These are phyloP conservation scores for Xiphophorus maculatus DNA, from an alignment of 2,113 vertebrate species.

Conservation along the genomic window DNA sequence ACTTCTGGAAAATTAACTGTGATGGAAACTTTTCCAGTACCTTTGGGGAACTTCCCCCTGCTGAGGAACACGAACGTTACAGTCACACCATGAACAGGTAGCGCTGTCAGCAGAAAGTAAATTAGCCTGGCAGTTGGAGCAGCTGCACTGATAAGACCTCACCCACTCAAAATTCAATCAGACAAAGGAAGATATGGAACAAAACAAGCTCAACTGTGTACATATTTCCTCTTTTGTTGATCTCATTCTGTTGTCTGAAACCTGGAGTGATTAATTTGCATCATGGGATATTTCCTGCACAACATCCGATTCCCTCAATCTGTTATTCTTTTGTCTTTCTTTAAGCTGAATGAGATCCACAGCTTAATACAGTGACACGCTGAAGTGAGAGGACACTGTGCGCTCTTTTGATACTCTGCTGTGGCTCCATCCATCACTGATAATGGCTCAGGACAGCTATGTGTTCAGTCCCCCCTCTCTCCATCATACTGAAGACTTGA, in stretches of 20 bases:
- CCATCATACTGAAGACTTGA: constrained; percentile 55
- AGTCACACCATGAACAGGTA: constrained; percentile 39
- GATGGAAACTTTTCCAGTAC: neutral
- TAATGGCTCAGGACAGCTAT: constrained; percentile 75
- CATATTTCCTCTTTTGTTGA: constrained; percentile 54
- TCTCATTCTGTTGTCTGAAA: constrained; percentile 22
- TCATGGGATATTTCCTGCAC: constrained; percentile 46
- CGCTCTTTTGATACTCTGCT: constrained; percentile 64
- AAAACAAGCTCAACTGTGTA: constrained; percentile 23
- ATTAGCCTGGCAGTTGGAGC: constrained; percentile 50
- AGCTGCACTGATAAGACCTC: constrained; percentile 54
- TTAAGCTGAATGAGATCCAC: constrained; percentile 49
- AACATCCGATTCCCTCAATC: constrained; percentile 16
- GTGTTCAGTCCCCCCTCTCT: constrained; percentile 58
- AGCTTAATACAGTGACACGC: constrained; percentile 45
- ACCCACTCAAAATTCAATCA: constrained; percentile 36
- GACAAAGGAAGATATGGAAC: constrained; percentile 42
- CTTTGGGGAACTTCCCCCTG: neutral
- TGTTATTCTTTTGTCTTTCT: constrained; percentile 25
- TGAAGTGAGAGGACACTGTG: constrained; percentile 48
- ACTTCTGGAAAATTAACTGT: neutral
- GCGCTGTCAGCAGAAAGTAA: constrained; percentile 28
- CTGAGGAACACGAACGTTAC: constrained; percentile 22
- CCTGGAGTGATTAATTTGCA: constrained; percentile 48
- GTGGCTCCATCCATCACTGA: constrained; percentile 74